phyloP scores from a whole-genome alignment of 2,797 vertebrate species.

The Microhierax caerulescens region DNA sequence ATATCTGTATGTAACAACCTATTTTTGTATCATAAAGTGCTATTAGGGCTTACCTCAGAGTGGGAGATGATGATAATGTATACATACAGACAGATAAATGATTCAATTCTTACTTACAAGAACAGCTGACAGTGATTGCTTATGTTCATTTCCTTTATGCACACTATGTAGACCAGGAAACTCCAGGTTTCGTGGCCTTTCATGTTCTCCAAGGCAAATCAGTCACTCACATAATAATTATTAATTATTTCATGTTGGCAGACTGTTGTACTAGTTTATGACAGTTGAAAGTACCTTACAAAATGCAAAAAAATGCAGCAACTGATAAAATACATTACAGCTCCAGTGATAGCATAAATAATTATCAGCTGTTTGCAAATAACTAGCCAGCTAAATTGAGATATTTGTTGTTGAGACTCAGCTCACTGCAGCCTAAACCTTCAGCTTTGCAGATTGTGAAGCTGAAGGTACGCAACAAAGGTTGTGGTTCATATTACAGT shows the following conservation, averaged over 20 bases:
- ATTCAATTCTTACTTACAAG: conserved; percentile 87
- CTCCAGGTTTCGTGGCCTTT: conserved; percentile 75
- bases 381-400: not conserved
- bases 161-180: conserved; percentile 69
- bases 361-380: conserved; percentile 57
- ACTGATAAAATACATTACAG: conserved; percentile 54
- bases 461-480: not conserved
- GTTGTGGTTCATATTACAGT: conserved; percentile 36
- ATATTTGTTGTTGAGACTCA: not conserved
- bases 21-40: conserved; percentile 71
- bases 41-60: conserved; percentile 62
- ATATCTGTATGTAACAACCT: conserved; percentile 52
- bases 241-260: conserved; percentile 75
- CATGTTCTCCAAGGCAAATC: conserved; percentile 77
- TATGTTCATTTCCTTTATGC: conserved; percentile 80
- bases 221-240: conserved; percentile 79
- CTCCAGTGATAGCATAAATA: conserved; percentile 18
- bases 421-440: not conserved
- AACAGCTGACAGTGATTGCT: conserved; percentile 83
- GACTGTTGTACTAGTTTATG: conserved; percentile 72
- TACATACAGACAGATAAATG: conserved; percentile 85
- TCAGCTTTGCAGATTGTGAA: not conserved
- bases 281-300: conserved; percentile 69
- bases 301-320: conserved; percentile 31
- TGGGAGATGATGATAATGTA: conserved; percentile 78